Base-by-base conservation (phyloP, 1,140 invertebrate species). In the Temnothorax nylanderi region DNA sequence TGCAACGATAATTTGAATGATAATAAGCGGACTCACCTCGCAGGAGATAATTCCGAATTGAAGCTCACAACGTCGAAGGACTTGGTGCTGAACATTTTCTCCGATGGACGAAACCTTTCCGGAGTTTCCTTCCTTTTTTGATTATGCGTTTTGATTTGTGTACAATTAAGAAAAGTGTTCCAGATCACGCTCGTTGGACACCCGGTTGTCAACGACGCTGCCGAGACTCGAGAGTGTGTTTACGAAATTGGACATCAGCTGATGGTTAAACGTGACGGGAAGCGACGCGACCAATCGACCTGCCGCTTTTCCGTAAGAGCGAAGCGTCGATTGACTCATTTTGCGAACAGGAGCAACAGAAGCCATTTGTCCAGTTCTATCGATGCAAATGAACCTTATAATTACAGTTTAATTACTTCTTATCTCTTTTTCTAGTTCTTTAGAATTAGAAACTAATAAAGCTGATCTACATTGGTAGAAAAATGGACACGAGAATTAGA, bases 21-120 rank as follows among this genome's bases (percentile, higher is more conserved):
- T 41, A 67, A n/a, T 37, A 67, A 26, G 65, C 47, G 11, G 62
- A 87, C 90, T 86, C 80, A 95, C 94, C 92, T 94, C 32, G 88
- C 80, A 3, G 85, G 67, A 26, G 93, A 88, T 26, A 89, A 10
- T 92, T 94, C 89, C 0, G 93, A 93, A 8, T 89, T 75, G 76
- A 94, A 95, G 34, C 93, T 92, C 62, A 94, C 91, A 58, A 92
- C 37, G 11, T 93, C 94, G 13, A 87, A 88, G 0, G 93, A 91
- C 26, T 90, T 86, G 72, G 94, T 85, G 37, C 18, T 89, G 69
- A 95, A 95, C 94, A 94, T 94, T 81, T 21, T 91, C 56, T 6
- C 6, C 11, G 54, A 71, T 6, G 62, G 44, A 74, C 16, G 1
- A 41, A 81, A 13, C 16, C 7, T 67, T 47, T n/a, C 0, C 10